Conservation (phyloP, 1,140 invertebrate genomes). For the Adelges cooleyi region DNA sequence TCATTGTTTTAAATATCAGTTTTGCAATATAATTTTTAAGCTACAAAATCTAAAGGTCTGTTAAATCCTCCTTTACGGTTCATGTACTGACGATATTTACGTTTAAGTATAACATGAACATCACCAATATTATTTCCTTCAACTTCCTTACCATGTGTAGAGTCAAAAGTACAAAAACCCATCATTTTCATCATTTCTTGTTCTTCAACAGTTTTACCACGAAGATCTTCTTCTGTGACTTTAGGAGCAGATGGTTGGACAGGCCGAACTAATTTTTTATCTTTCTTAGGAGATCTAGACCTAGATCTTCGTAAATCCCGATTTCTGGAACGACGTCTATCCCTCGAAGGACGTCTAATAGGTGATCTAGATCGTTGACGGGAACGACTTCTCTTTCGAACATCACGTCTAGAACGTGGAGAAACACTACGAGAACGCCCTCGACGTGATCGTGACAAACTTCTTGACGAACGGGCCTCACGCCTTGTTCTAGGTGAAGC, state of each 20-base stretch:
- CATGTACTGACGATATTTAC: slow-evolving; percentile 99
- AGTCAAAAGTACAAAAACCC: slow-evolving; percentile 91
- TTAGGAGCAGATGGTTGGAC: slow-evolving; percentile 13
- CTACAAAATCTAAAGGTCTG: slow-evolving; percentile 89
- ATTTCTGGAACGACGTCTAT: slow-evolving; percentile 26
- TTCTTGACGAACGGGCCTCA: slow-evolving; percentile 3
- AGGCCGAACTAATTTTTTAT: background rate
- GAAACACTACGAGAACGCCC: slow-evolving; percentile 11
- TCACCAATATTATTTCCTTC: slow-evolving; percentile 82
- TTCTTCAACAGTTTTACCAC: slow-evolving; percentile 79
- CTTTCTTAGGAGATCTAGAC: slow-evolving; percentile 29
- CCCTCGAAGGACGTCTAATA: slow-evolving; percentile 15
- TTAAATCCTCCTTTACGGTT: slow-evolving; percentile 99
- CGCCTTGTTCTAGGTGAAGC: slow-evolving; percentile 3
- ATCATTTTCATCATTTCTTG: slow-evolving; percentile 92
- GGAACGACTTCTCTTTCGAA: slow-evolving; percentile 17
- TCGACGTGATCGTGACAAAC: background rate
- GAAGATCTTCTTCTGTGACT: slow-evolving; percentile 48
- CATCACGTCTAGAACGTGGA: slow-evolving; percentile 1
- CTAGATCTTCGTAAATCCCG: slow-evolving; percentile 29
- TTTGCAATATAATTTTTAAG: too few relatives aligned
- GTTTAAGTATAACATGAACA: slow-evolving; percentile 88
- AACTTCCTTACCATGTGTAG: slow-evolving; percentile 91
- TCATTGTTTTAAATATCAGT: too few relatives aligned
- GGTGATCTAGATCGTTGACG: slow-evolving; percentile 12